Conservation (phyloP, 92 coral and sea anemone genomes). For the Meandrina meandrites region DNA sequence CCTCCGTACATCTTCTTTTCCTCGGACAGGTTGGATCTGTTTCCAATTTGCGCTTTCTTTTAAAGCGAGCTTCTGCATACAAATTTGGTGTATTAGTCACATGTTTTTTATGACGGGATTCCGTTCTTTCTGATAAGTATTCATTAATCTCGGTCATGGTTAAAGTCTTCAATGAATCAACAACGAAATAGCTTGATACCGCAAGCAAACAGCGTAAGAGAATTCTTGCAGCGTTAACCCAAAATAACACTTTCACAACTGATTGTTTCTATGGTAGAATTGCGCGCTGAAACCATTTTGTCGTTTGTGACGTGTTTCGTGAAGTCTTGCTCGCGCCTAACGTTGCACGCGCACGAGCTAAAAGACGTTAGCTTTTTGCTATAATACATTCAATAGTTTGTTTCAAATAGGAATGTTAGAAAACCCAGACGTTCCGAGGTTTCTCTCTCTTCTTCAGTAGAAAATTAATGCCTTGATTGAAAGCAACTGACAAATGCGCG, state of each 20-base stretch:
- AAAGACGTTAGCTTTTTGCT: neutral
- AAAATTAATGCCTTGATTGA: too few species aligned
- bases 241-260: neutral
- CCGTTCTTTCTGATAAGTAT: neutral
- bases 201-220: neutral
- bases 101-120: neutral
- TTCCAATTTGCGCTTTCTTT: neutral
- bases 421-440: too few species aligned
- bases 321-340: neutral
- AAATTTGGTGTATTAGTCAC: neutral
- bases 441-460: too few species aligned
- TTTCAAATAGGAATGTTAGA: too few species aligned
- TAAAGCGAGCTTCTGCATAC: neutral
- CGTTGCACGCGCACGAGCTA: neutral
- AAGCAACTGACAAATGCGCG: too few species aligned
- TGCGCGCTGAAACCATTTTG: neutral
- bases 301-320: conserved; percentile 1
- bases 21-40: neutral
- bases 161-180: neutral
- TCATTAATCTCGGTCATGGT: neutral
- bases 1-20: neutral
- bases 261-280: neutral
- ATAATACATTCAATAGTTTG: too few species aligned
- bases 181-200: neutral
- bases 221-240: neutral